Conservation (phyloP, 2,113 vertebrate genomes). For the Synodontis membranacea region DNA sequence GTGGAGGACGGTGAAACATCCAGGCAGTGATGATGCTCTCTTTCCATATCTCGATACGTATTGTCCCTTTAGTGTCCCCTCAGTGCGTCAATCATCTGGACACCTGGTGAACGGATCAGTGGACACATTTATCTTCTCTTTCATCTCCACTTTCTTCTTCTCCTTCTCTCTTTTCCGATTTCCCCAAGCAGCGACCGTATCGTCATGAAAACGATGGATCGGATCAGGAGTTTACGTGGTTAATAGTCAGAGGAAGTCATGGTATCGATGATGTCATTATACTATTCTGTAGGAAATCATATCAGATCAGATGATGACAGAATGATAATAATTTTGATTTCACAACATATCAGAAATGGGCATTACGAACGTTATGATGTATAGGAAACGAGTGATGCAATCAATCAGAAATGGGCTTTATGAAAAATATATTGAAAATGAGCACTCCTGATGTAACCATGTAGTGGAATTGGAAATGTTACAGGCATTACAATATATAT, state of each 20-base stretch:
- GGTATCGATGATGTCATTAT: neutral
- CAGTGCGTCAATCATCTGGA: slow-evolving; percentile 36
- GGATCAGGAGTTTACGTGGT: neutral
- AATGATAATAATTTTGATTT: neutral
- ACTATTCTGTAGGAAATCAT: neutral
- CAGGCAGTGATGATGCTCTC: slow-evolving; percentile 65
- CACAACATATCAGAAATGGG: neutral
- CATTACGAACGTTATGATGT: neutral
- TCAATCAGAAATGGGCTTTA: neutral
- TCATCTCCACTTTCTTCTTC: neutral
- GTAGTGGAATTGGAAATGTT: too few relatives aligned
- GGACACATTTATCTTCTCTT: slow-evolving; percentile 6
- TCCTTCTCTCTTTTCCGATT: neutral
- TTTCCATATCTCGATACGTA: slow-evolving; percentile 28
- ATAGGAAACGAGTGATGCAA: neutral
- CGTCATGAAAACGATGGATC: neutral
- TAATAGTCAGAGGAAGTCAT: neutral
- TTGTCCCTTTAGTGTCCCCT: slow-evolving; percentile 38
- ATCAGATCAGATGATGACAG: neutral
- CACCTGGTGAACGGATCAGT: neutral
- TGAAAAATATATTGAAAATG: too few relatives aligned
- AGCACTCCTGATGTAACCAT: too few relatives aligned
- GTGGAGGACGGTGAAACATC: slow-evolving; percentile 65
- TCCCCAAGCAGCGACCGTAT: slow-evolving; percentile 22
- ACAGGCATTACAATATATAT: too few relatives aligned